Conservation (phyloP, 2,888 invertebrate species). For the Phania funesta region DNA sequence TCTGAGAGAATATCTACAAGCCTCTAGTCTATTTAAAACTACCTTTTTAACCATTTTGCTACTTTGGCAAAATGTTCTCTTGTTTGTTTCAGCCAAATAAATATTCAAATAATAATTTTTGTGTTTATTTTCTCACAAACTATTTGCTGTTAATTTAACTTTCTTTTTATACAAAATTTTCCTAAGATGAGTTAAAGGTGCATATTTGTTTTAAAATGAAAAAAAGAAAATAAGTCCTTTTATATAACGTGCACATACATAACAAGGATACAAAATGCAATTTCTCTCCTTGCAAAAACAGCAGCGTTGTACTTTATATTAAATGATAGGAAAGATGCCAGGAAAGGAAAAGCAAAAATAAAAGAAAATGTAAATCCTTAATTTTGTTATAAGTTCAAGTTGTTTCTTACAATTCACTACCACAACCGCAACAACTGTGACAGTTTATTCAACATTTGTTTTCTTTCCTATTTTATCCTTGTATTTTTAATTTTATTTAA, state of each 20-base stretch:
- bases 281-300: background rate
- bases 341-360: background rate
- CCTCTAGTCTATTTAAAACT: background rate
- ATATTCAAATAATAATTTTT: constrained; percentile 30
- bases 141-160: constrained; percentile 36
- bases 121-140: constrained; percentile 29
- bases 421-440: constrained; percentile 52
- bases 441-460: constrained; percentile 47
- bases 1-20: too few species aligned
- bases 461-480: background rate
- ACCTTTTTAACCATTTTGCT: constrained; percentile 32
- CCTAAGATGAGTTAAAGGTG: constrained; percentile 28
- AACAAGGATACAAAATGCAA: constrained; percentile 16
- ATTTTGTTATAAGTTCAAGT: constrained; percentile 58
- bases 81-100: constrained; percentile 5
- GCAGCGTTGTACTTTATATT: background rate
- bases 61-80: constrained; percentile 13
- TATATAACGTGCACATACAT: background rate
- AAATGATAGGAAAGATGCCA: background rate
- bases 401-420: constrained; percentile 6
- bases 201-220: background rate
- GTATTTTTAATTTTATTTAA: background rate
- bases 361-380: constrained; percentile 52
- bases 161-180: constrained; percentile 1
- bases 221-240: background rate